A percentile compares a stretch with the other conserved stretches of the same genome.
phyloP scores from a whole-genome alignment of 2,797 vertebrate species.

The Chromis chromis region DNA sequence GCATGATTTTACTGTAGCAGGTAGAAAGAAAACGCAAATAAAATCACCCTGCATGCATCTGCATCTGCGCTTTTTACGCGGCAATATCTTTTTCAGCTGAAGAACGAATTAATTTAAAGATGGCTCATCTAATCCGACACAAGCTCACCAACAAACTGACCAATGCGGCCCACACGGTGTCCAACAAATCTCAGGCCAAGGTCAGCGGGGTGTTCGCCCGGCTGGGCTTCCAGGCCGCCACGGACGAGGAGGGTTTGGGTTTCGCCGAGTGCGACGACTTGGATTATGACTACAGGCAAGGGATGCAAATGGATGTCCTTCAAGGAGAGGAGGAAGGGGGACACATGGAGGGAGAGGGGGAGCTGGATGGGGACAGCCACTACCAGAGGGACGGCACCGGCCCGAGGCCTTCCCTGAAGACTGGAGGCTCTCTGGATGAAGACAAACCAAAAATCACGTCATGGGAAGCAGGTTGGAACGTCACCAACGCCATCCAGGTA shows the following conservation, averaged over 20 bases:
- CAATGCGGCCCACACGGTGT: conserved; percentile 92
- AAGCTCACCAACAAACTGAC: conserved; percentile 94
- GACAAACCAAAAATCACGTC: conserved; percentile 93
- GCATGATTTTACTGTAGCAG: conserved; percentile 71
- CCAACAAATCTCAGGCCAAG: conserved; percentile 95
- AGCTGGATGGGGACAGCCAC: conserved; percentile 90
- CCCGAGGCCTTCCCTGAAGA: conserved; percentile 86
- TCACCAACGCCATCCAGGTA: conserved; percentile 98
- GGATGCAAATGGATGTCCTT: conserved; percentile 94
- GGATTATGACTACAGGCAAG: conserved; percentile 94
- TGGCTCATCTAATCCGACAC: conserved; percentile 95
- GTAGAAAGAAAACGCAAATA: not conserved
- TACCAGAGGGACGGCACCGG: conserved; percentile 92
- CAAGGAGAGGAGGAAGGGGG: conserved; percentile 85
- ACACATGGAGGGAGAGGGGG: conserved; percentile 76
- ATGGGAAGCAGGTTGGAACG: conserved; percentile 98
- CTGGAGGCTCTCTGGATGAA: conserved; percentile 84
- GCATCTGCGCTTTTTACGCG: conserved; percentile 20
- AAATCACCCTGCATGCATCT: conserved; percentile 38
- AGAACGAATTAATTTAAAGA: conserved; percentile 62
- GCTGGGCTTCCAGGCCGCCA: conserved; percentile 96
- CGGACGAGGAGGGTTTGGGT: conserved; percentile 92
- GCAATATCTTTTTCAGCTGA: conserved; percentile 15
- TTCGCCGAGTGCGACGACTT: conserved; percentile 95
- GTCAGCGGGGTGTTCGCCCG: conserved; percentile 96